These are phyloP conservation scores for Drosophila bifasciata DNA, from an alignment of 1,140 invertebrate genomes.

Conservation along the genomic window DNA sequence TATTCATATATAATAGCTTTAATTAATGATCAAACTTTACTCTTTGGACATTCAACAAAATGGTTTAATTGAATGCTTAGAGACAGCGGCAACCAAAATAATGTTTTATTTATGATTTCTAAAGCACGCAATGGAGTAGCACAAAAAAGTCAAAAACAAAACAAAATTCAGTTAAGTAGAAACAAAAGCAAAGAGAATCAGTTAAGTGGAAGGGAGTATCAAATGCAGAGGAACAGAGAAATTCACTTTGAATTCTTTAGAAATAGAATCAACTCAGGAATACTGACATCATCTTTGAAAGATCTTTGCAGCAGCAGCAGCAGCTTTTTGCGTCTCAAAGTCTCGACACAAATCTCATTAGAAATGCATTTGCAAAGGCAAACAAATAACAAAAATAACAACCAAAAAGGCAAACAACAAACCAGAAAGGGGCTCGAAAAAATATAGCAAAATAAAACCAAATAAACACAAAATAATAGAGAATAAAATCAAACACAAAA, in stretches of 20 bases:
- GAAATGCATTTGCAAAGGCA: conserved; percentile 69
- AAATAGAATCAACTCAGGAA: too few relatives aligned
- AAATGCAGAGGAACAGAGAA: background rate
- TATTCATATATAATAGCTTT: conserved; percentile 24
- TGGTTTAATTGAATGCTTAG: conserved; percentile 42
- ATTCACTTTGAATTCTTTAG: too few relatives aligned
- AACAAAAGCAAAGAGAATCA: conserved; percentile 20
- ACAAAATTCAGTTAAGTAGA: conserved; percentile 10
- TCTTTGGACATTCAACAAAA: conserved; percentile 35
- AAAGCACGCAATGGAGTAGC: conserved; percentile 48
- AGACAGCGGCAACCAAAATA: conserved; percentile 7
- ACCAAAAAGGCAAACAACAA: conserved; percentile 27
- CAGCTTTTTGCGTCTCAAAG: conserved; percentile 41
- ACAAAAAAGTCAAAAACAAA: conserved; percentile 10
- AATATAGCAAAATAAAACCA: conserved; percentile 12
- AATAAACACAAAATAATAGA: conserved; percentile 37
- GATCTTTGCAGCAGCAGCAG: conserved; percentile 41
- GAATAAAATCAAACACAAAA: conserved; percentile 66
- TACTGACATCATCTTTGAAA: conserved; percentile 69
- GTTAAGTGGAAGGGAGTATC: background rate
- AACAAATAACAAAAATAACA: too few relatives aligned
- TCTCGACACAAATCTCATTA: conserved; percentile 60
- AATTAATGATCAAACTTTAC: conserved; percentile 33
- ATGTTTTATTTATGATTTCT: conserved; percentile 54
- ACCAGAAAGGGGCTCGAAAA: conserved; percentile 26